A percentile compares a stretch with the other conserved stretches of the same genome.
Conservation (phyloP, 2,113 vertebrate genomes). For the Hoplias malabaricus region DNA sequence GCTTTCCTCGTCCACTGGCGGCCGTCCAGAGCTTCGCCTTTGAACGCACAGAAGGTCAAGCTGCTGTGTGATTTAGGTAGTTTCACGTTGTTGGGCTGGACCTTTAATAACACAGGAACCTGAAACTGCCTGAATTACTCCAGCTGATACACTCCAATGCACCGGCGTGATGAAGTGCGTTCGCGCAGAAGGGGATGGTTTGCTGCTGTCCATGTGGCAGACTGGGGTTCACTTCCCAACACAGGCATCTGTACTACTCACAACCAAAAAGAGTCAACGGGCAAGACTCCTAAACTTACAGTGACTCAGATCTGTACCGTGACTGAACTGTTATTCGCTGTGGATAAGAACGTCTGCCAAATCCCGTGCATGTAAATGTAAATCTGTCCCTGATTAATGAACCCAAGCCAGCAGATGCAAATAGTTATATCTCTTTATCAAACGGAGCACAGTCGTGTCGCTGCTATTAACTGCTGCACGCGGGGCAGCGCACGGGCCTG, state of each 20-base stretch:
- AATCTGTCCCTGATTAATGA: neutral
- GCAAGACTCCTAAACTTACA: too few species aligned
- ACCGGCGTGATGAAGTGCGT: neutral
- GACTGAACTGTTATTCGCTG: too few species aligned
- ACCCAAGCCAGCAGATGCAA: neutral
- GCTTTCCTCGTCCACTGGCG: slow-evolving; percentile 53
- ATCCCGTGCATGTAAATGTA: too few species aligned
- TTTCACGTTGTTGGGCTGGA: slow-evolving; percentile 87
- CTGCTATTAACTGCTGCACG: slow-evolving; percentile 6
- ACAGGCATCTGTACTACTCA: too few species aligned
- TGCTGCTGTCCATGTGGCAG: too few species aligned
- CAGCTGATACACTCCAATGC: slow-evolving; percentile 60
- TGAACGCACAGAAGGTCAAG: slow-evolving; percentile 61
- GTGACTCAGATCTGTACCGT: too few species aligned
- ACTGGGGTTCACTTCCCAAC: too few species aligned
- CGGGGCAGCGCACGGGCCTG: neutral
- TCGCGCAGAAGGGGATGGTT: too few species aligned
- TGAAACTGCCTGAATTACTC: slow-evolving; percentile 84
- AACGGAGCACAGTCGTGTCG: neutral
- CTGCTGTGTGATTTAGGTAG: slow-evolving; percentile 86
- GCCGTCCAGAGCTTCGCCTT: slow-evolving; percentile 52
- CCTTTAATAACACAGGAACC: slow-evolving; percentile 79
- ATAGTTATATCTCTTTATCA: neutral
- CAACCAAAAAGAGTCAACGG: too few species aligned
- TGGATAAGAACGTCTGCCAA: too few species aligned